Conservation (phyloP, 2,888 invertebrate genomes). For the Sepioteuthis lessoniana region DNA sequence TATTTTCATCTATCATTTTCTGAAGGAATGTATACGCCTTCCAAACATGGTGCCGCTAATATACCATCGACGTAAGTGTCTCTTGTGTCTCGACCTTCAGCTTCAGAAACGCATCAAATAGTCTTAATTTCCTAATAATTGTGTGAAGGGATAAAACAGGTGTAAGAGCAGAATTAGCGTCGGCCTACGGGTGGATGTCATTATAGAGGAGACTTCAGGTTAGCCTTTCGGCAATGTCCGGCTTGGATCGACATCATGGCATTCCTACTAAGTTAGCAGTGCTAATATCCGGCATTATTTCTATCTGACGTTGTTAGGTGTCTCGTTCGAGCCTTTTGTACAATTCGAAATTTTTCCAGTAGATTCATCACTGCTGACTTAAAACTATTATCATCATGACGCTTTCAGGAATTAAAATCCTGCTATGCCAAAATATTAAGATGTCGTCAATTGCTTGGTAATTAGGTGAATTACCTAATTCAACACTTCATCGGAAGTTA, state of each 20-base stretch:
- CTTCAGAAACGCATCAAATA: background rate
- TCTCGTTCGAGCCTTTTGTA: background rate
- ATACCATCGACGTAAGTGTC: background rate
- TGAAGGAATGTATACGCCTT: background rate
- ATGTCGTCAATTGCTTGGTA: background rate
- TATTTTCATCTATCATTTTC: no score
- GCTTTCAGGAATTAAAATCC: background rate
- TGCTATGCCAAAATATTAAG: background rate
- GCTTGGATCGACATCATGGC: background rate
- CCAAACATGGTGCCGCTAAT: background rate
- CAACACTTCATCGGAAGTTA: background rate
- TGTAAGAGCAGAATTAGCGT: background rate
- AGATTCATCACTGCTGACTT: background rate
- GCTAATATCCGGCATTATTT: background rate
- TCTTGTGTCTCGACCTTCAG: background rate
- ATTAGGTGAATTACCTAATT: background rate
- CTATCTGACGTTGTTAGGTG: background rate
- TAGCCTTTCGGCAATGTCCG: background rate
- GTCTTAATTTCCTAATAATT: background rate
- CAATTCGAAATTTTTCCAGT: background rate
- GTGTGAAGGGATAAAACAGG: background rate
- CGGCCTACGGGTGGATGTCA: background rate
- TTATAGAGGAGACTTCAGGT: background rate
- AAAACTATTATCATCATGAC: background rate
- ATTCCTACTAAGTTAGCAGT: background rate